phyloP scores from a whole-genome alignment of 2,888 invertebrate genomes.

The Spisula subtruncata region DNA sequence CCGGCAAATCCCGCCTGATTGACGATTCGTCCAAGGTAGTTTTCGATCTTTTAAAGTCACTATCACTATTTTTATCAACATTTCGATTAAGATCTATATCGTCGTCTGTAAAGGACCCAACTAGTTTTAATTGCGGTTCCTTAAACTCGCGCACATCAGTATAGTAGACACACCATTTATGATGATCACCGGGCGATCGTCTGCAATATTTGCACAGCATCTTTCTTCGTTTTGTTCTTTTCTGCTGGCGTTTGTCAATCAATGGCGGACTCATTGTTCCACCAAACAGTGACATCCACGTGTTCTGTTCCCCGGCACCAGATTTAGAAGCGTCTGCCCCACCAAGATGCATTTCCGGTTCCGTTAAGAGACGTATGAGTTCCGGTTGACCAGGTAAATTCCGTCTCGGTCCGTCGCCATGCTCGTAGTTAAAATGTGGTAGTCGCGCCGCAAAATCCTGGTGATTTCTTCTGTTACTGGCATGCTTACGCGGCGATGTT shows the following conservation, averaged over 20 bases:
- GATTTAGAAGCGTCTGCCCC: background rate
- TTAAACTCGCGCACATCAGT: slow-evolving; percentile 10
- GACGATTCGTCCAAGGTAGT: slow-evolving; percentile 41
- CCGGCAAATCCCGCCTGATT: slow-evolving; percentile 45
- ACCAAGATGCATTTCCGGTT: slow-evolving; percentile 43
- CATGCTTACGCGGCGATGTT: background rate
- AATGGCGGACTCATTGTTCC: slow-evolving; percentile 41
- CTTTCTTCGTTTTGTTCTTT: slow-evolving; percentile 31
- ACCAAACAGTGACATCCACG: slow-evolving; percentile 30
- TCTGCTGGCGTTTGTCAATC: slow-evolving; percentile 23
- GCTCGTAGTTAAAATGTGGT: slow-evolving; percentile 63
- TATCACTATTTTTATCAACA: background rate
- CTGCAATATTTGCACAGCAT: slow-evolving; percentile 53
- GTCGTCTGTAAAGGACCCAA: slow-evolving; percentile 39
- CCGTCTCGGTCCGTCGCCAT: slow-evolving; percentile 43
- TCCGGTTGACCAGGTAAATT: slow-evolving; percentile 66
- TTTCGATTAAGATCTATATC: slow-evolving; percentile 21
- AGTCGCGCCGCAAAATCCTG: background rate
- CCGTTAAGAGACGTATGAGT: slow-evolving; percentile 59
- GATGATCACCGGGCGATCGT: slow-evolving; percentile 54
- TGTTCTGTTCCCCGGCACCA: background rate
- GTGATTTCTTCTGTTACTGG: background rate
- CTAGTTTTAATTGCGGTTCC: slow-evolving; percentile 11
- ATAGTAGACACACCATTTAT: slow-evolving; percentile 62
- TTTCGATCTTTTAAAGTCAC: slow-evolving; percentile 38